phyloP scores from a whole-genome alignment of 2,888 invertebrate species.

The Cerastis rubricosa region DNA sequence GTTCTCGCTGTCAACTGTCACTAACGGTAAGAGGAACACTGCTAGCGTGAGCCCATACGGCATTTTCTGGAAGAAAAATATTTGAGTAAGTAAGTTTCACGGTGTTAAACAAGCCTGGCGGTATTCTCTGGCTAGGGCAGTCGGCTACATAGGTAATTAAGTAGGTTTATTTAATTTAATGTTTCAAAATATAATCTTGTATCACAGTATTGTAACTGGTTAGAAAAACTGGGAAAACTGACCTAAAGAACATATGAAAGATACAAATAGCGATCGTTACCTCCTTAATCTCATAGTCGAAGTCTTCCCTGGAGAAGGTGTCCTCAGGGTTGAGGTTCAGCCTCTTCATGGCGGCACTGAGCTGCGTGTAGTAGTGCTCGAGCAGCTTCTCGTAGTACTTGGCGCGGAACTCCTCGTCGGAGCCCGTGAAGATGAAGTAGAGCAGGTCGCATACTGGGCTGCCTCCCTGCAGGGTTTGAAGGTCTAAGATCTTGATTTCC shows the following conservation, averaged over 20 bases:
- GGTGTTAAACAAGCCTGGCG: neutral
- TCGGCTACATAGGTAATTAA: neutral
- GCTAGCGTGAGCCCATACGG: slow-evolving; percentile 72
- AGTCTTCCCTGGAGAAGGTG: neutral
- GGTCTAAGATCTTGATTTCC: slow-evolving; percentile 77
- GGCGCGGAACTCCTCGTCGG: neutral
- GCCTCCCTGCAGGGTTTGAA: slow-evolving; percentile 66
- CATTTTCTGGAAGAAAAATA: slow-evolving; percentile 67
- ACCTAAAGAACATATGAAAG: neutral
- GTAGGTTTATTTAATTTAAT: neutral
- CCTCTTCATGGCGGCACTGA: slow-evolving; percentile 61
- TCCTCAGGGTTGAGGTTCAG: slow-evolving; percentile 67
- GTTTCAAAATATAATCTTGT: neutral
- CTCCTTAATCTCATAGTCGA: slow-evolving; percentile 68
- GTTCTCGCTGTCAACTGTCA: slow-evolving; percentile 71
- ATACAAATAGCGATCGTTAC: slow-evolving; percentile 53
- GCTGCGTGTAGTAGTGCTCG: slow-evolving; percentile 70
- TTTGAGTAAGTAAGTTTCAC: neutral
- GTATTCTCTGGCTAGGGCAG: neutral
- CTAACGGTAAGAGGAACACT: slow-evolving; percentile 71
- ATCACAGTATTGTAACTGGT: neutral
- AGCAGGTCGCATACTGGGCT: neutral
- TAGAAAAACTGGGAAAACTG: neutral
- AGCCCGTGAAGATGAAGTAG: slow-evolving; percentile 1
- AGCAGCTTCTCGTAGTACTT: slow-evolving; percentile 67